These are phyloP conservation scores for Grammomys surdaster DNA, from an alignment of 2,113 vertebrate species.

Conservation along the genomic window DNA sequence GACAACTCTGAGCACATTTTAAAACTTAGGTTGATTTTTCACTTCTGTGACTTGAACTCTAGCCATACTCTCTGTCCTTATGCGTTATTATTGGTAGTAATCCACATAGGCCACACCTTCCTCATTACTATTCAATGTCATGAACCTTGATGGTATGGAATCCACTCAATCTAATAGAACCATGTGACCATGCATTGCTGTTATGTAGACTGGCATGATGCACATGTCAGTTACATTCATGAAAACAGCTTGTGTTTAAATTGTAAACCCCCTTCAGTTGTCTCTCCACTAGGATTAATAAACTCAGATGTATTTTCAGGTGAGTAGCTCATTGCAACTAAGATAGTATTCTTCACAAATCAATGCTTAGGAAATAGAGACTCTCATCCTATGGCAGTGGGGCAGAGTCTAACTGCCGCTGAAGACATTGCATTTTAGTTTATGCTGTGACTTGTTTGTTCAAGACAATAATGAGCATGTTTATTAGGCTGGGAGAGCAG, in stretches of 20 bases:
- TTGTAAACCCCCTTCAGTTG: not conserved
- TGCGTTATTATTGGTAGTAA: not conserved
- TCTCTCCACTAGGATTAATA: not conserved
- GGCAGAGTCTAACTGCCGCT: not conserved
- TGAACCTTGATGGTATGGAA: not conserved
- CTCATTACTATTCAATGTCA: not conserved
- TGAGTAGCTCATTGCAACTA: not conserved
- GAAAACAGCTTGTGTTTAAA: not conserved
- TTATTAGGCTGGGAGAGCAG: not conserved
- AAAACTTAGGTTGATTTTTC: conserved; percentile 8
- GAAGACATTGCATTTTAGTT: not conserved
- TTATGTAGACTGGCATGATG: too few species aligned
- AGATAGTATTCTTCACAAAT: not conserved
- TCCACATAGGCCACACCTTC: not conserved
- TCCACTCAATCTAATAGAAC: not conserved
- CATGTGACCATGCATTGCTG: not conserved
- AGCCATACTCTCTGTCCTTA: not conserved
- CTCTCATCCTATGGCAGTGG: not conserved
- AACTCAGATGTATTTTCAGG: not conserved
- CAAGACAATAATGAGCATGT: not conserved
- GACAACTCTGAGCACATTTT: not conserved
- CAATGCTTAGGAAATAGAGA: not conserved
- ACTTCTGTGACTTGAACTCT: not conserved
- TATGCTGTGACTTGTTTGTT: not conserved
- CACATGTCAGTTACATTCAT: not conserved